Evolutionary conservation across 2,888 invertebrate genomes (phyloP).

Genomic region (Drosophila sordidula): DNA sequence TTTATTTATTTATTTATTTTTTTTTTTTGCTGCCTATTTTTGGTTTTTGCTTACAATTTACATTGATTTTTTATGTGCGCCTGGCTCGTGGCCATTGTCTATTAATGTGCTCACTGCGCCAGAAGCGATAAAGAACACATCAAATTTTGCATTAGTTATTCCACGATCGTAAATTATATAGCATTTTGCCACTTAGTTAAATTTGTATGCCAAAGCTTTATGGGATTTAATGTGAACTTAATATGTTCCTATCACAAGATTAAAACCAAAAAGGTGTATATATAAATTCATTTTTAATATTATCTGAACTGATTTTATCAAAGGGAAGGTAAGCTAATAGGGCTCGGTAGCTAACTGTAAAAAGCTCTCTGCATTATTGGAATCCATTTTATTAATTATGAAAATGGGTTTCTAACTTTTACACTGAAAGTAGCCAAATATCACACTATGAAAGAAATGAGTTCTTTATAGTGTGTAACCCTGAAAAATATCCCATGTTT

Average conservation of each 20-base stretch:
- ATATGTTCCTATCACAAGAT: not conserved
- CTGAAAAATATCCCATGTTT: no score
- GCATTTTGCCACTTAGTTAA: constrained; percentile 16
- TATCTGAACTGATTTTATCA: not conserved
- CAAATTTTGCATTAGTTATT: constrained; percentile 22
- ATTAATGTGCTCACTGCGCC: constrained; percentile 28
- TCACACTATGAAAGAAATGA: no score
- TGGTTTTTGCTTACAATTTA: constrained; percentile 22
- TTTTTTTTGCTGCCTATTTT: constrained; percentile 22
- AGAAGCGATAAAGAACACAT: constrained; percentile 9
- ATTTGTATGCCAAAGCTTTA: not conserved
- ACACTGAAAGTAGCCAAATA: no score
- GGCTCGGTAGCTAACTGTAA: not conserved
- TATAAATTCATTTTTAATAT: not conserved
- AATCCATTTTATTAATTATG: no score
- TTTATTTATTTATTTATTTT: constrained; percentile 12
- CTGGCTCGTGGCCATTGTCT: constrained; percentile 23
- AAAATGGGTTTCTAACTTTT: no score
- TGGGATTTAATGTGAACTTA: constrained; percentile 10
- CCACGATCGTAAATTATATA: constrained; percentile 20
- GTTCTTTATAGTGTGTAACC: no score
- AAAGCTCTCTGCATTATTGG: no score
- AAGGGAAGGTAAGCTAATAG: not conserved
- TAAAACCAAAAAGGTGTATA: no score
- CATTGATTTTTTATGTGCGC: constrained; percentile 27